Conservation (phyloP, 2,797 vertebrate species). For the Intellagama lesueurii region DNA sequence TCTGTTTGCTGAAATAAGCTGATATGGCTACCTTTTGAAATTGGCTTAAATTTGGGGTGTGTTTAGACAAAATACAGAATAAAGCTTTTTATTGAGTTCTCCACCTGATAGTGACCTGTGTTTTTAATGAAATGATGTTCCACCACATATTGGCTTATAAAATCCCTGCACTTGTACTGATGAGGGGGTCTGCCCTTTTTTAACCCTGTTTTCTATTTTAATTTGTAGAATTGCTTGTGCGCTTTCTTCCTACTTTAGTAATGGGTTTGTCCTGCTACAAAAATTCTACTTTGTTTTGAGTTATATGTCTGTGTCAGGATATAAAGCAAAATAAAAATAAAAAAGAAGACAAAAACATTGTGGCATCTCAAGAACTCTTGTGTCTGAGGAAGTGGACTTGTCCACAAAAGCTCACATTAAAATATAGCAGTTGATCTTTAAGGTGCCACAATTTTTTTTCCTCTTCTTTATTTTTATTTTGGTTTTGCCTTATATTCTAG, state of each 20-base stretch:
- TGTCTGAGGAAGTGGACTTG: no score
- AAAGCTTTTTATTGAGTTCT: not conserved
- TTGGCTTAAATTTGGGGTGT: no score
- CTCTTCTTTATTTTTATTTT: no score
- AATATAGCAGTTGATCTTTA: no score
- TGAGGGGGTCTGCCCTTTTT: not conserved
- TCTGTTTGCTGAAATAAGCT: no score
- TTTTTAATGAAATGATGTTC: not conserved
- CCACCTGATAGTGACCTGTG: not conserved
- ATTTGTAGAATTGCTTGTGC: not conserved
- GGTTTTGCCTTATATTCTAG: no score
- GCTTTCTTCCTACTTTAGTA: not conserved
- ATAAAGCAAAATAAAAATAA: no score
- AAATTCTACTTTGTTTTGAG: not conserved
- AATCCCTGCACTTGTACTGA: not conserved
- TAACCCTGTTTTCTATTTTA: not conserved
- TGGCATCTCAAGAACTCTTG: no score
- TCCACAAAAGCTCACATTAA: no score
- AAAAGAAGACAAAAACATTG: no score
- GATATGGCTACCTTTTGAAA: no score
- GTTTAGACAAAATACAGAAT: not conserved
- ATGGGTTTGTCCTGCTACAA: not conserved
- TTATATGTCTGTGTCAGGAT: not conserved
- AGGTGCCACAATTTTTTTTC: no score
- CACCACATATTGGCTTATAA: not conserved